Evolutionary conservation across 2,113 vertebrate species (phyloP).

Genomic region (Micronycteris hirsuta): DNA sequence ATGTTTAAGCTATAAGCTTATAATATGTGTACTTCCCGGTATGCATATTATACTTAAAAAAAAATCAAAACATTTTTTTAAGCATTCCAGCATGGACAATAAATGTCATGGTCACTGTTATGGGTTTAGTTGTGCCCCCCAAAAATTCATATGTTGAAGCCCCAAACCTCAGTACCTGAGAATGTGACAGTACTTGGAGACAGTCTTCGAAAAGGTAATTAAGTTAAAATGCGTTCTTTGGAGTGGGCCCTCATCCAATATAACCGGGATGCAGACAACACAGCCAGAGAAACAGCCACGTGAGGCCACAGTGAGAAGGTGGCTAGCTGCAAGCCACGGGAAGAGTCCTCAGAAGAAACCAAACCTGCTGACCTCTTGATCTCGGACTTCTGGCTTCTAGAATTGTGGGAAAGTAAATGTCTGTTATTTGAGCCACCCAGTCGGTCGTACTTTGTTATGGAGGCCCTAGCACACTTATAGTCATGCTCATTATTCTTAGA

Average conservation of each 20-base stretch:
- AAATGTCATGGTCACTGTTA: neutral
- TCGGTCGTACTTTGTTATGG: neutral
- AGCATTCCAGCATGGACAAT: neutral
- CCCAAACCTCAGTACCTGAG: neutral
- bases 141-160: neutral
- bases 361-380: neutral
- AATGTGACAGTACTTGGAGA: neutral
- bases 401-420: neutral
- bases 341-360: neutral
- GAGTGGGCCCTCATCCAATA: neutral
- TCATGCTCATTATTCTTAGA: neutral
- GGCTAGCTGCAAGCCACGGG: neutral
- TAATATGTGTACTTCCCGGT: neutral
- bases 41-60: neutral
- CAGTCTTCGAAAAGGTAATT: neutral
- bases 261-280: neutral
- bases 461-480: neutral
- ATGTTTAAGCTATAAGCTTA: neutral
- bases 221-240: neutral
- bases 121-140: neutral
- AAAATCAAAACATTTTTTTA: neutral
- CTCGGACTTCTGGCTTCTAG: neutral
- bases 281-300: accelerated
- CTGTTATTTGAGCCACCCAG: neutral
- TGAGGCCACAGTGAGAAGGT: neutral